Conservation (phyloP, 2,113 vertebrate species). For the Tautogolabrus adspersus region DNA sequence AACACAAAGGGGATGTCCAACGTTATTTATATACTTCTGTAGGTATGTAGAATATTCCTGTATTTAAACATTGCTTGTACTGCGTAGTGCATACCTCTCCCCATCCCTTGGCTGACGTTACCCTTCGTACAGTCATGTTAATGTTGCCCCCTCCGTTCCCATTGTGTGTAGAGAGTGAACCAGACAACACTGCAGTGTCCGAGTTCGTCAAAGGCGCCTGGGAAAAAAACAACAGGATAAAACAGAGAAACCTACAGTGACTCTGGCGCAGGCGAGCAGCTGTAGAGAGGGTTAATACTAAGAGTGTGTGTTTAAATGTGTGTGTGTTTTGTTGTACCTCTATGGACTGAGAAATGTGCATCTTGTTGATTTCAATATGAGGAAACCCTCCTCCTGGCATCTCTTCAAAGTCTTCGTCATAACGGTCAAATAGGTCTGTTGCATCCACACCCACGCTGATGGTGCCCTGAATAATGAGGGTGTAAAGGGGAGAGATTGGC, state of each 20-base stretch:
- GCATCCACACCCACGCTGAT: slow-evolving; percentile 97
- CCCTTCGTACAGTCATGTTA: slow-evolving; percentile 90
- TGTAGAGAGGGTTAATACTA: slow-evolving; percentile 81
- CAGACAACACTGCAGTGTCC: slow-evolving; percentile 95
- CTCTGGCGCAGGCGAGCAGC: background rate
- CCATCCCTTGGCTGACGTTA: slow-evolving; percentile 96
- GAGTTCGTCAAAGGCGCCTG: slow-evolving; percentile 94
- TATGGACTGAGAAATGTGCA: slow-evolving; percentile 99
- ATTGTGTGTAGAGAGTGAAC: slow-evolving; percentile 95
- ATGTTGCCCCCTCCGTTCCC: slow-evolving; percentile 95
- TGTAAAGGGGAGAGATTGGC: background rate
- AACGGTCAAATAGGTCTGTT: slow-evolving; percentile 96
- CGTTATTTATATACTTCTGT: too few relatives aligned
- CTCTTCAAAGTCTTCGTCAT: slow-evolving; percentile 96
- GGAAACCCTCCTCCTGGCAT: slow-evolving; percentile 91
- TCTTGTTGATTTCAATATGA: slow-evolving; percentile 96
- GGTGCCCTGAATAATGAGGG: slow-evolving; percentile 86
- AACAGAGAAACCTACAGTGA: slow-evolving; percentile 74
- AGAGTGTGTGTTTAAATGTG: background rate
- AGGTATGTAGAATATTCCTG: too few relatives aligned
- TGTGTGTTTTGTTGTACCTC: slow-evolving; percentile 84
- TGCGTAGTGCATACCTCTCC: slow-evolving; percentile 87
- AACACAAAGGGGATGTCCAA: too few relatives aligned
- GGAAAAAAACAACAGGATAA: slow-evolving; percentile 11
- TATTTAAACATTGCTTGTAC: background rate